Evolutionary conservation across 2,888 invertebrate species (phyloP).

Genomic region (Parthenolecanium corni): DNA sequence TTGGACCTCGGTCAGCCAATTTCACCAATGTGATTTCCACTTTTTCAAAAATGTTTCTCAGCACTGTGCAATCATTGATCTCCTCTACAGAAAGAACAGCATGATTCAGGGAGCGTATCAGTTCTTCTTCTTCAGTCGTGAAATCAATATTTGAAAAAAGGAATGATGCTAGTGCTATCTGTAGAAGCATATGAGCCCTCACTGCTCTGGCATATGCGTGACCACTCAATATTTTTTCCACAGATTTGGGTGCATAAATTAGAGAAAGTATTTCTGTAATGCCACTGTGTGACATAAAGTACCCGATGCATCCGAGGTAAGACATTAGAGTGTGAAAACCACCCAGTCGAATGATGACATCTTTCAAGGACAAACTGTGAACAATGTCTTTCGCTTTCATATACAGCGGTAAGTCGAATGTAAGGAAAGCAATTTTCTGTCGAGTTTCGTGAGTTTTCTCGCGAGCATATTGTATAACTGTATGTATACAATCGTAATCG

Average conservation of each 20-base stretch:
- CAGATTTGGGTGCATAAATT: conserved; percentile 35
- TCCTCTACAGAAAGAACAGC: background rate
- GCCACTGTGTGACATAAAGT: conserved; percentile 38
- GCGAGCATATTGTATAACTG: background rate
- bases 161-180: conserved; percentile 31
- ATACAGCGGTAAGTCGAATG: conserved; percentile 37
- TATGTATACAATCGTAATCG: background rate
- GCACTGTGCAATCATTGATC: too few relatives aligned
- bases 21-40: background rate
- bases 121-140: background rate
- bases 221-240: conserved; percentile 36
- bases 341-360: conserved; percentile 34
- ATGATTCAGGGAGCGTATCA: background rate
- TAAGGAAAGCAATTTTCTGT: conserved; percentile 34
- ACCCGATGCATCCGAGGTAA: conserved; percentile 37
- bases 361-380: conserved; percentile 24
- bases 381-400: conserved; percentile 36
- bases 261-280: conserved; percentile 35
- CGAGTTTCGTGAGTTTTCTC: background rate
- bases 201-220: conserved; percentile 36
- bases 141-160: background rate
- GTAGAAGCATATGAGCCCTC: conserved; percentile 34
- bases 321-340: conserved; percentile 37
- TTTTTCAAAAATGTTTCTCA: background rate
- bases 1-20: conserved; percentile 29